Conservation (phyloP, 2,797 vertebrate species). For the Fistularia commersonii region DNA sequence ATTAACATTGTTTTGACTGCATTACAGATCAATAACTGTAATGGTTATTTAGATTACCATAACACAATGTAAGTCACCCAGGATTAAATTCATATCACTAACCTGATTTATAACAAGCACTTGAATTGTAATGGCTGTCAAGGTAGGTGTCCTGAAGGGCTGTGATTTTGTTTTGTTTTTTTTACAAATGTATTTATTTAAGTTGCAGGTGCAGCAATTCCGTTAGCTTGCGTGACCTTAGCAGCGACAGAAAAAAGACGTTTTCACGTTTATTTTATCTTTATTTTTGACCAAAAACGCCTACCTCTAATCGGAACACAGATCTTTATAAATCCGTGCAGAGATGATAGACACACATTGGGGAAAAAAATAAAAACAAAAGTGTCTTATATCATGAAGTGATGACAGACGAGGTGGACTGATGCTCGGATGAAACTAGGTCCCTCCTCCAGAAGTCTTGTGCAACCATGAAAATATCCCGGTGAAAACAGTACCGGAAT, state of each 20-base stretch:
- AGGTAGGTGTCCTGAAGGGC: too few relatives aligned
- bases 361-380: conserved; percentile 16
- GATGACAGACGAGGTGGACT: background rate
- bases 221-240: conserved; percentile 73
- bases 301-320: conserved; percentile 26
- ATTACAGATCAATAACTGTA: too few relatives aligned
- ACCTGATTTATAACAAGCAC: too few relatives aligned
- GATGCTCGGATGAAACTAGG: conserved; percentile 35
- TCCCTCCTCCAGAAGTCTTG: conserved; percentile 41
- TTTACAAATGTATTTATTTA: conserved; percentile 9
- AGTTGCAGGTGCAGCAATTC: conserved; percentile 41
- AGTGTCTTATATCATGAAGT: background rate
- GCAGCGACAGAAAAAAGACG: conserved; percentile 34
- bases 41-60: too few relatives aligned
- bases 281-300: conserved; percentile 3
- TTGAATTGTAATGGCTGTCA: too few relatives aligned
- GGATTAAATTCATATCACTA: too few relatives aligned
- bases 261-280: background rate
- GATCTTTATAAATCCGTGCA: conserved; percentile 34
- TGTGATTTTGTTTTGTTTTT: too few relatives aligned
- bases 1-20: too few relatives aligned
- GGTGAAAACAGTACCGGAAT: conserved; percentile 19
- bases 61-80: too few relatives aligned
- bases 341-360: conserved; percentile 30
- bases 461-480: conserved; percentile 36